Conservation (phyloP, 2,113 vertebrate genomes). For the Antennarius striatus region DNA sequence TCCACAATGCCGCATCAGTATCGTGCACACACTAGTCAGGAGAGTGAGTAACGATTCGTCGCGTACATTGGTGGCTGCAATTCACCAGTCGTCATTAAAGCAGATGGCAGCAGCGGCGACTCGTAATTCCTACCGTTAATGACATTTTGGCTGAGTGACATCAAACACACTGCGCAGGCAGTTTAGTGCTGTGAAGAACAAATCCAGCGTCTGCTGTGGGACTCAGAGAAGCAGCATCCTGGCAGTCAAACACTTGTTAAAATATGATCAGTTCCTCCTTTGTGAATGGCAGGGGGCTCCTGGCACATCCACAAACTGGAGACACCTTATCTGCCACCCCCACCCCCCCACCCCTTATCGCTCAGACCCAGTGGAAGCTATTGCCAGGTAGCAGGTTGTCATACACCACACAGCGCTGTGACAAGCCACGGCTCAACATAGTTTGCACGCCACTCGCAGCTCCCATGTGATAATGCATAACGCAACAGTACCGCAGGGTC, state of each 20-base stretch:
- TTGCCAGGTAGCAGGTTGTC: constrained; percentile 69
- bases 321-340: constrained; percentile 63
- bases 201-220: constrained; percentile 24
- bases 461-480: constrained; percentile 66
- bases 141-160: constrained; percentile 42
- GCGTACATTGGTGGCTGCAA: constrained; percentile 41
- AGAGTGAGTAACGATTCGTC: constrained; percentile 55
- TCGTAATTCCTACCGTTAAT: constrained; percentile 23
- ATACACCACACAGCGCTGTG: constrained; percentile 35
- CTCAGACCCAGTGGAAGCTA: constrained; percentile 64
- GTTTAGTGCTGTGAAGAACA: constrained; percentile 44
- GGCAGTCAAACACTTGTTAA: constrained; percentile 38
- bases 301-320: constrained; percentile 56
- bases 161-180: constrained; percentile 30
- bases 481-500: constrained; percentile 54
- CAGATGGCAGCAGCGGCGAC: constrained; percentile 26
- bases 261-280: constrained; percentile 52
- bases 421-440: constrained; percentile 52
- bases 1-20: constrained; percentile 51
- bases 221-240: constrained; percentile 17
- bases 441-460: constrained; percentile 56
- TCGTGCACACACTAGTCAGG: constrained; percentile 49
- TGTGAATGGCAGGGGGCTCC: constrained; percentile 60
- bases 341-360: constrained; percentile 55
- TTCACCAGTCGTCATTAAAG: constrained; percentile 29